Conservation (phyloP, 2,113 vertebrate genomes). For the Hippotragus niger region DNA sequence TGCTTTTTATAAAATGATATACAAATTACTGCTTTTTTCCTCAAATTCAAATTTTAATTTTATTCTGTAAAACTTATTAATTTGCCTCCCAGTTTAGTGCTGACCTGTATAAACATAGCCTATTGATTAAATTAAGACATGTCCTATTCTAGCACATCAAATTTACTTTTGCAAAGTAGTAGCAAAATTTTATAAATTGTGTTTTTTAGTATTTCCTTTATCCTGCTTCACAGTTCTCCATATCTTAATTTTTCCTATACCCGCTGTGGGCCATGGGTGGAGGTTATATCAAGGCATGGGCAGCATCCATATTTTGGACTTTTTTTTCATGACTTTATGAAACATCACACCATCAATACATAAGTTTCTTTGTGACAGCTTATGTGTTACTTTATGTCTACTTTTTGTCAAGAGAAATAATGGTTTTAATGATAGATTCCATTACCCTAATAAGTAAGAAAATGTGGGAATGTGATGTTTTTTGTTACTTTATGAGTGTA, state of each 20-base stretch:
- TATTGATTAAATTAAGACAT: neutral
- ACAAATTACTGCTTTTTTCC: neutral
- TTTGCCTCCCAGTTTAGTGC: neutral
- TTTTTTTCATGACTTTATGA: neutral
- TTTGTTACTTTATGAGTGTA: neutral
- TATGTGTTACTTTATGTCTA: constrained; percentile 26
- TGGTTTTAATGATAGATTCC: constrained; percentile 42
- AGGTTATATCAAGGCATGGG: neutral
- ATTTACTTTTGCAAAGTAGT: neutral
- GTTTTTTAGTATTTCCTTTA: neutral
- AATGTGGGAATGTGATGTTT: constrained; percentile 21
- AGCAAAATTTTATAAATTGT: neutral
- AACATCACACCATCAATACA: neutral
- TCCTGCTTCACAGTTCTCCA: neutral
- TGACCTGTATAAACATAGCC: neutral
- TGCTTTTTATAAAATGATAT: neutral
- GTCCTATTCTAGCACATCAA: neutral
- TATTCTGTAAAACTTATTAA: neutral
- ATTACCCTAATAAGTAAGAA: constrained; percentile 39
- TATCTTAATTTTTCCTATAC: neutral
- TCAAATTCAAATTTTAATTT: neutral
- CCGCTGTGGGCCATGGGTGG: too few species aligned
- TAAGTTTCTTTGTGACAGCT: neutral
- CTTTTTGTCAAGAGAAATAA: constrained; percentile 52
- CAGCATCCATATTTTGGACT: neutral